phyloP scores from a whole-genome alignment of 2,797 vertebrate species.

The Cryptoblepharus egeriae region DNA sequence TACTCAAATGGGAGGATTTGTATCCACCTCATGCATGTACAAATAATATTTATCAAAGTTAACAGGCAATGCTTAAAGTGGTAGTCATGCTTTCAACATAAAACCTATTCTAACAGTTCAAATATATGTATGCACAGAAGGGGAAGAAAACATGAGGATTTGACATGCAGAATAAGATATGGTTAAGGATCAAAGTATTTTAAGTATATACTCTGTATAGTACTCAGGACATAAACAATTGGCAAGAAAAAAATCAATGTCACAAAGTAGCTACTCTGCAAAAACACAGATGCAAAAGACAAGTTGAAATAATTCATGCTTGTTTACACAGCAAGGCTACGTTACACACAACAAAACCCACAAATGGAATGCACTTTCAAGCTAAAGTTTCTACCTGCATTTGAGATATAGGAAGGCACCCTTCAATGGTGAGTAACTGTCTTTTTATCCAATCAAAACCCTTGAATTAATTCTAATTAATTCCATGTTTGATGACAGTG shows the following conservation, averaged over 20 bases:
- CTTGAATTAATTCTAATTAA: neutral
- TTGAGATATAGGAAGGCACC: neutral
- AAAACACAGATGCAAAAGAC: conserved; percentile 31
- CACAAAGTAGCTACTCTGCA: conserved; percentile 47
- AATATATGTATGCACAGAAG: neutral
- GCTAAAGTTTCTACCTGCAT: neutral
- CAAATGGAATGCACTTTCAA: neutral
- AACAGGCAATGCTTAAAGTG: neutral
- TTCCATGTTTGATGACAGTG: neutral
- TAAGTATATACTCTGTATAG: neutral
- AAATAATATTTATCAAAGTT: neutral
- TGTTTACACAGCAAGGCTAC: conserved; percentile 43
- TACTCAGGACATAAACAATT: conserved; percentile 17
- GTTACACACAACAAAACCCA: conserved; percentile 5
- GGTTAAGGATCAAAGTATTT: too few species aligned
- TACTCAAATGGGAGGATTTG: neutral
- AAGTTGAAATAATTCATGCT: conserved; percentile 26
- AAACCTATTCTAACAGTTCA: neutral
- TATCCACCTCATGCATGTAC: conserved; percentile 1
- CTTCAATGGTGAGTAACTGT: neutral
- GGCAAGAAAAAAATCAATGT: conserved; percentile 22
- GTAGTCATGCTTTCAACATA: conserved; percentile 15
- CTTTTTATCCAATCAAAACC: neutral
- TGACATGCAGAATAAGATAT: neutral
- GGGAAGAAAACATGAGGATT: too few species aligned